Evolutionary conservation across 2,113 vertebrate species (phyloP), one percentile per base, ranked within the genome.

Genomic region (Zosterops borbonicus): DNA sequence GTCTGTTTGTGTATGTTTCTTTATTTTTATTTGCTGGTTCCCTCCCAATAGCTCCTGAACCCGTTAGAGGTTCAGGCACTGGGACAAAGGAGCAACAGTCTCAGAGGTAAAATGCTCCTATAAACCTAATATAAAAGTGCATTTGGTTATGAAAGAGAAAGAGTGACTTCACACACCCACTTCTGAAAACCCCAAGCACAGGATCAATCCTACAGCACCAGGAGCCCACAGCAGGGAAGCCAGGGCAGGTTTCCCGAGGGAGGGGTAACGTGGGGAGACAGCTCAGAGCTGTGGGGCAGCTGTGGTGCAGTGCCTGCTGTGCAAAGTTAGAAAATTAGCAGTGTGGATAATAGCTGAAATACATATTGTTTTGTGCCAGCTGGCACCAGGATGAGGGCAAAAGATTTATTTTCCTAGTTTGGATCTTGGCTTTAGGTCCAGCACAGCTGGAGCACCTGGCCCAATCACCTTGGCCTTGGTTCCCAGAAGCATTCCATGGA

Each of bases 21-120:
- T 74, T 88, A 58, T 83, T 96, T 91, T 92, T 82, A 68, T 82
- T 90, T 96, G 53, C 76, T 80, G n/a, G 39, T 86, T 95, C 71
- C 35, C 55, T 92, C 79, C 41, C 80, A 92, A 73, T 5, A 67
- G 68, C 63, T 90, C 77, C 88, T 88, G 71, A 93, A 94, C 23
- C 76, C 58, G 0, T 62, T 24, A 71, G n/a, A 83, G 37, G 47
- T 92, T 84, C 81, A 95, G 87, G 41, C 85, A 90, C 50, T 62
- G 28, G 75, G 75, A 80, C n/a, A 89, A 92, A 84, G 60, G 12
- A 83, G 7, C 59, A 88, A 42, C 58, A 79, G 53, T 56, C 82
- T 79, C 47, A 49, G 70, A 83, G 63, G 53, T 62, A 92, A 58
- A 76, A 85, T 25, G 20, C 31, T 90, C 27, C 83, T 58, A 42